Percentiles rank a stretch among this genome's conserved stretches.
These are phyloP conservation scores for Lates calcarifer DNA, from an alignment of 2,113 vertebrate genomes.

Conservation along the genomic window DNA sequence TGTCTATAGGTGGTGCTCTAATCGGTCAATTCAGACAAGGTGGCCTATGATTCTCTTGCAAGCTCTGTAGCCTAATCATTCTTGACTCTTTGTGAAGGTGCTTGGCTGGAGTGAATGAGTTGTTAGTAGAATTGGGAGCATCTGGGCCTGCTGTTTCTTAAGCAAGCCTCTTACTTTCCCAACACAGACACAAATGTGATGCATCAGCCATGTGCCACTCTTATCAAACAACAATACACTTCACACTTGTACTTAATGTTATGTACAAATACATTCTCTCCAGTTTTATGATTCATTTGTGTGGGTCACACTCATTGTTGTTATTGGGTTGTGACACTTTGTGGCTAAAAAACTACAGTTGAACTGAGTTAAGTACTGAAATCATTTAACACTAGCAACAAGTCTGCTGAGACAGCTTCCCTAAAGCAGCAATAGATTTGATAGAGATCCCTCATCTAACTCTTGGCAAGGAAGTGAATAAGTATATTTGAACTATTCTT, in stretches of 20 bases:
- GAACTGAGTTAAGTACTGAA: no score
- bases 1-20: not conserved
- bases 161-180: not conserved
- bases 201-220: not conserved
- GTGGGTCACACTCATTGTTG: no score
- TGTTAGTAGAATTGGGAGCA: slow-evolving; percentile 17
- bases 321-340: no score
- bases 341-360: no score
- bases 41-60: not conserved
- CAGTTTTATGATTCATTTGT: not conserved
- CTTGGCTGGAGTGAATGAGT: slow-evolving; percentile 3
- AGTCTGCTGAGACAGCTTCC: no score
- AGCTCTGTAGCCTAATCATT: not conserved
- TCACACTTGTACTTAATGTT: not conserved
- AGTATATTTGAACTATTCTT: no score
- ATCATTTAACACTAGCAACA: no score
- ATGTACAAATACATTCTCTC: not conserved
- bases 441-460: no score
- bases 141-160: slow-evolving; percentile 7
- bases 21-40: not conserved
- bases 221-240: not conserved
- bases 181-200: slow-evolving; percentile 11
- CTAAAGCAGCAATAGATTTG: no score
- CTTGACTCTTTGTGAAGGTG: slow-evolving; percentile 8
- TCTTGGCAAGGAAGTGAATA: no score